phyloP scores from a whole-genome alignment of 2,113 vertebrate species.

The Panthera uncia region DNA sequence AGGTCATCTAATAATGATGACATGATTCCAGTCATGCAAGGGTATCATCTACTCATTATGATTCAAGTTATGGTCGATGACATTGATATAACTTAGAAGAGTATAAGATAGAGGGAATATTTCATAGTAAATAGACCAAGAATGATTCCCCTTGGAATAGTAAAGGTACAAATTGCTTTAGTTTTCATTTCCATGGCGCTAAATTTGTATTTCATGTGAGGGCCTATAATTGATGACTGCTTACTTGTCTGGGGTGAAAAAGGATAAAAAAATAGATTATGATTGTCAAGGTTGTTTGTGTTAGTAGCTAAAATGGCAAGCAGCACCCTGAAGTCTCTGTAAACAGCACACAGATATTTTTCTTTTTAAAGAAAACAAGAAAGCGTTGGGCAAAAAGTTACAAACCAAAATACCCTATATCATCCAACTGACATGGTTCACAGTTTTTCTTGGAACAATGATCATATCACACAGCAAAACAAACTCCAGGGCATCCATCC shows the following conservation, averaged over 20 bases:
- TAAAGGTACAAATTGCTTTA: slow-evolving; percentile 87
- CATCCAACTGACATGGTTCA: slow-evolving; percentile 56
- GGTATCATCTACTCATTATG: slow-evolving; percentile 76
- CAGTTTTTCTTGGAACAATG: slow-evolving; percentile 68
- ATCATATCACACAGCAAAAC: slow-evolving; percentile 69
- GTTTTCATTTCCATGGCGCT: slow-evolving; percentile 84
- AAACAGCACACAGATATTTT: slow-evolving; percentile 76
- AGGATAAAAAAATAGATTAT: slow-evolving; percentile 79
- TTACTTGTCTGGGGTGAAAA: slow-evolving; percentile 81
- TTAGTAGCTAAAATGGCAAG: slow-evolving; percentile 82
- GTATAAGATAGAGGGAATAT: slow-evolving; percentile 82
- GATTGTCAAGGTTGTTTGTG: slow-evolving; percentile 84
- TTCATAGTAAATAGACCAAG: slow-evolving; percentile 83
- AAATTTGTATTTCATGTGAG: slow-evolving; percentile 86
- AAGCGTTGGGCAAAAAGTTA: slow-evolving; percentile 63
- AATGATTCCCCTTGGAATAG: slow-evolving; percentile 84
- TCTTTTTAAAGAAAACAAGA: slow-evolving; percentile 76
- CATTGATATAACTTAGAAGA: slow-evolving; percentile 85
- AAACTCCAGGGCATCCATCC: slow-evolving; percentile 52
- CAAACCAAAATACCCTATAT: slow-evolving; percentile 71
- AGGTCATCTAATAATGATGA: slow-evolving; percentile 78
- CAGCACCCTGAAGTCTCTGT: slow-evolving; percentile 74
- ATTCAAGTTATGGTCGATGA: slow-evolving; percentile 81
- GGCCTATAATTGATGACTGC: slow-evolving; percentile 84
- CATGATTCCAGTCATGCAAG: slow-evolving; percentile 72